phyloP scores from a whole-genome alignment of 2,113 vertebrate genomes.

The Dicerorhinus sumatrensis region DNA sequence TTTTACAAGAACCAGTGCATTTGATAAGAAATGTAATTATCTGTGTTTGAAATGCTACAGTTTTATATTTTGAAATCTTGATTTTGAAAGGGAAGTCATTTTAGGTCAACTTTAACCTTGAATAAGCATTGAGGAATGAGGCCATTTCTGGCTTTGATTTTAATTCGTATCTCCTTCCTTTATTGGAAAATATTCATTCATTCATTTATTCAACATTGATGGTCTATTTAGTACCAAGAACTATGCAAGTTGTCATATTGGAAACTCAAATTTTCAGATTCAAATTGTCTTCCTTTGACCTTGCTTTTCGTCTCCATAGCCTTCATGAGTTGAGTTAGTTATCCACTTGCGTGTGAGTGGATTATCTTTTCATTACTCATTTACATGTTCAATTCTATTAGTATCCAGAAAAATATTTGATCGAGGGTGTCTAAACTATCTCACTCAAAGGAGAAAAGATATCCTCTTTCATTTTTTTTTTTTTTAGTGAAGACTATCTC shows the following conservation, averaged over 20 bases:
- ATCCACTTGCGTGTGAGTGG: not conserved
- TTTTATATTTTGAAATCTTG: conserved; percentile 70
- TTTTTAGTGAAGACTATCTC: not conserved
- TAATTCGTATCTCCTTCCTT: not conserved
- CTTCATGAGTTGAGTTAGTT: not conserved
- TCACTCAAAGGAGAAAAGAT: not conserved
- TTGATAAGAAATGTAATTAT: conserved; percentile 73
- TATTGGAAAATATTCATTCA: not conserved
- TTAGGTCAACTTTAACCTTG: conserved; percentile 40
- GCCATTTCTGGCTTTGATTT: not conserved
- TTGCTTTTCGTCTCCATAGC: not conserved
- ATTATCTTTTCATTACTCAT: not conserved
- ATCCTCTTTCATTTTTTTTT: not conserved
- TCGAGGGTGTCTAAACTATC: not conserved
- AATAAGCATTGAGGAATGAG: not conserved
- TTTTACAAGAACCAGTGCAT: conserved; percentile 63
- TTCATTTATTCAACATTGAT: not conserved
- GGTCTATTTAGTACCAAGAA: not conserved
- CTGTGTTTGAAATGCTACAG: conserved; percentile 56
- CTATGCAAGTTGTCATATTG: too few relatives aligned
- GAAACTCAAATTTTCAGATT: not conserved
- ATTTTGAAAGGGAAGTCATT: conserved; percentile 47
- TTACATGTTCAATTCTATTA: not conserved
- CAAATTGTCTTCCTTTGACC: not conserved
- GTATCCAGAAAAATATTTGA: not conserved